Conservation (phyloP, 2,113 vertebrate species). For the Labeo rohita region DNA sequence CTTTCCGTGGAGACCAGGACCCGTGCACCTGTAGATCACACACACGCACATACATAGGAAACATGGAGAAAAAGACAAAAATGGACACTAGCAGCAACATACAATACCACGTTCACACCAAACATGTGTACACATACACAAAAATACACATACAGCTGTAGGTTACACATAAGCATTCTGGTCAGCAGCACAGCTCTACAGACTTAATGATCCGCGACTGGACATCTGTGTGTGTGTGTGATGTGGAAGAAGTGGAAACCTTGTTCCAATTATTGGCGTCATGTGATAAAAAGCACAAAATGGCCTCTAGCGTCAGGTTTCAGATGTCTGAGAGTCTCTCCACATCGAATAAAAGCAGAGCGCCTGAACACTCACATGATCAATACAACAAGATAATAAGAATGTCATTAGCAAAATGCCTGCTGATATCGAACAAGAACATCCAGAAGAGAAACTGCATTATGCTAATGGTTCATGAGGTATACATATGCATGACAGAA, state of each 20-base stretch:
- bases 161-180: slow-evolving; percentile 57
- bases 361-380: slow-evolving; percentile 35
- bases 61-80: slow-evolving; percentile 34
- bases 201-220: slow-evolving; percentile 70
- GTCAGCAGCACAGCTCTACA: slow-evolving; percentile 47
- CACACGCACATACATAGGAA: slow-evolving; percentile 35
- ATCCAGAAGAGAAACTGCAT: neutral
- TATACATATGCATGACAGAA: neutral
- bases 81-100: slow-evolving; percentile 12
- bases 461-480: neutral
- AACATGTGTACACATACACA: slow-evolving; percentile 14
- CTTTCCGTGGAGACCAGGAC: slow-evolving; percentile 65
- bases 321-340: slow-evolving; percentile 7
- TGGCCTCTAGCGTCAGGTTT: slow-evolving; percentile 36
- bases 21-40: slow-evolving; percentile 76
- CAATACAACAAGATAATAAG: slow-evolving; percentile 41
- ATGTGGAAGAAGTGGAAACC: slow-evolving; percentile 54
- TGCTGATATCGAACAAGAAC: neutral
- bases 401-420: neutral
- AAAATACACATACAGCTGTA: slow-evolving; percentile 59
- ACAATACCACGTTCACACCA: slow-evolving; percentile 11
- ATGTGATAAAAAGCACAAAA: slow-evolving; percentile 50
- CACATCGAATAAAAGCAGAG: neutral
- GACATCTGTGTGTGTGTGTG: slow-evolving; percentile 69
- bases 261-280: slow-evolving; percentile 60